Evolutionary conservation across 2,113 vertebrate species (phyloP).

Genomic region (Sylvia atricapilla): DNA sequence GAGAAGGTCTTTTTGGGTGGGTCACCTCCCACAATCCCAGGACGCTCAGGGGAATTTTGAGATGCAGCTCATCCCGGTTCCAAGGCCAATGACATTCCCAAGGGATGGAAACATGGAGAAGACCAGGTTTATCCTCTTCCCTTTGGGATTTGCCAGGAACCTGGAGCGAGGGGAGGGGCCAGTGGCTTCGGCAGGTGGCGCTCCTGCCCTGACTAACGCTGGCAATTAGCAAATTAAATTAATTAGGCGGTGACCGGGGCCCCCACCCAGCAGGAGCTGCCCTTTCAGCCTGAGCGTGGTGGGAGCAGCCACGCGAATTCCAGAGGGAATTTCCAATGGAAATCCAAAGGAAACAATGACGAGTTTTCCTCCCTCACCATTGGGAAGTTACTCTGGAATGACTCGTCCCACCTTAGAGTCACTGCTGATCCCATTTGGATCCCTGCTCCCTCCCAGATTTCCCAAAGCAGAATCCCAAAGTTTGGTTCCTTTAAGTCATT

Average conservation of each 20-base stretch:
- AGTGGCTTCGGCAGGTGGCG: constrained; percentile 30
- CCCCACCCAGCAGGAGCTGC: background rate
- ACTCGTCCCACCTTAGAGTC: no score
- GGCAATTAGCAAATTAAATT: constrained; percentile 48
- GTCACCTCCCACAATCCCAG: background rate
- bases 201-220: constrained; percentile 14
- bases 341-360: accelerated
- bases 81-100: background rate
- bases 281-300: accelerated
- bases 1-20: background rate
- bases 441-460: no score
- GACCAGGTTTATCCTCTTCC: background rate
- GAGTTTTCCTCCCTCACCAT: background rate
- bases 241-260: background rate
- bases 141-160: accelerated
- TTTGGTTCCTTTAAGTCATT: no score
- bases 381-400: background rate
- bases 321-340: background rate
- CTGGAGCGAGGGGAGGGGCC: background rate
- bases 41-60: background rate
- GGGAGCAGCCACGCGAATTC: background rate
- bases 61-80: background rate
- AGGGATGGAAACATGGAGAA: background rate
- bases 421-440: no score
- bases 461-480: no score